phyloP scores from a whole-genome alignment of 1,140 invertebrate genomes.

The Lordiphosa clarofinis region DNA sequence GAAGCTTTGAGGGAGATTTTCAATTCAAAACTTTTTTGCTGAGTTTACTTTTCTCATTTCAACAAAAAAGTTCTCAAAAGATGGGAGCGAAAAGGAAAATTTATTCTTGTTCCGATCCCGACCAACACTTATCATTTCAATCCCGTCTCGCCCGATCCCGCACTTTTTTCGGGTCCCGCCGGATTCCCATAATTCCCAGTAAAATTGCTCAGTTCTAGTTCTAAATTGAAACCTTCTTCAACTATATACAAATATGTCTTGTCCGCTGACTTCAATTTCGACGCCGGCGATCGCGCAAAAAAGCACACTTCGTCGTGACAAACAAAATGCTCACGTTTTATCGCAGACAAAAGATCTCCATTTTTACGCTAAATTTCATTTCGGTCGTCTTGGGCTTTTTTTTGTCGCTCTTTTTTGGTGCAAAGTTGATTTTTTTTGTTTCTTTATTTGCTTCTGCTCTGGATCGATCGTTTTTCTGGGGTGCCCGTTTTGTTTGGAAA shows the following conservation, averaged over 20 bases:
- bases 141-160: too few relatives aligned
- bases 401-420: conserved; percentile 23
- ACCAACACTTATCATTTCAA: too few relatives aligned
- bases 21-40: too few relatives aligned
- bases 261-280: conserved; percentile 13
- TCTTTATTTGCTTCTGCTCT: conserved; percentile 49
- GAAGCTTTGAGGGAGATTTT: too few relatives aligned
- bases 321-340: conserved; percentile 75
- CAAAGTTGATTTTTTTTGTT: conserved; percentile 16
- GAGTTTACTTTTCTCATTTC: too few relatives aligned
- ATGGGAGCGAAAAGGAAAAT: too few relatives aligned
- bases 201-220: neutral
- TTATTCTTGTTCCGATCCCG: too few relatives aligned
- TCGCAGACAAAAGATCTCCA: conserved; percentile 72
- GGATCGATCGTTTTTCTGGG: conserved; percentile 48
- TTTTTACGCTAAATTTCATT: conserved; percentile 77
- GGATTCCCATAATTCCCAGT: too few relatives aligned
- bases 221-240: neutral
- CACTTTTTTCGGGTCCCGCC: too few relatives aligned
- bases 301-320: conserved; percentile 76
- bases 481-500: conserved; percentile 66
- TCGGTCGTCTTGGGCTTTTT: conserved; percentile 45
- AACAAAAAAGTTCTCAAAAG: too few relatives aligned
- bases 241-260: neutral
- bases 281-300: conserved; percentile 62